These are phyloP conservation scores for Lytechinus pictus DNA, from an alignment of 35 echinoderm and acorn worm species.

Conservation along the genomic window DNA sequence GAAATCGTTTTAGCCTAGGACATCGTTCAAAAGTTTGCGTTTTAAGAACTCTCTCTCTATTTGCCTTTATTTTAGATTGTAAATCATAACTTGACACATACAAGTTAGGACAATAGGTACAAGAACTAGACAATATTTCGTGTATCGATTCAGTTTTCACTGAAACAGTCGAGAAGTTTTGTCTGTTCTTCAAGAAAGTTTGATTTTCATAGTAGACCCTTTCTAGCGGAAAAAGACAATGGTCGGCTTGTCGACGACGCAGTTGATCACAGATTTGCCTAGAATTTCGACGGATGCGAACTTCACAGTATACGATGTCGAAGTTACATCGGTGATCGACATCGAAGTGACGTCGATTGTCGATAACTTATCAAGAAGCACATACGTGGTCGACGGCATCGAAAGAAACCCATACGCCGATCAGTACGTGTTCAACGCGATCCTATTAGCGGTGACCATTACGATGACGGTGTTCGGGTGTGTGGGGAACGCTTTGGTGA, in stretches of 20 bases:
- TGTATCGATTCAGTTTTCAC: background rate
- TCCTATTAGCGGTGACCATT: conserved; percentile 23
- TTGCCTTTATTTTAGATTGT: background rate
- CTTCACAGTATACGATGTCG: background rate
- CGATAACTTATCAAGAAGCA: background rate
- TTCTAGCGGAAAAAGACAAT: background rate
- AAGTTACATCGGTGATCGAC: background rate
- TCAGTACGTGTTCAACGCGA: conserved; percentile 25
- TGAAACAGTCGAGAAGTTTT: background rate
- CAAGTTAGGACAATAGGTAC: background rate
- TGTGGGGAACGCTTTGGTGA: conserved; percentile 53
- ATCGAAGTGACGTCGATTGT: background rate
- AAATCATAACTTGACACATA: background rate
- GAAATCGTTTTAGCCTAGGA: too few species aligned
- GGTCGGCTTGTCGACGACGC: background rate
- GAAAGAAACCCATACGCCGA: conserved; percentile 20
- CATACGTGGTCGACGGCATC: background rate
- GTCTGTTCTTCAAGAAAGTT: background rate
- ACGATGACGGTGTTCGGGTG: conserved; percentile 25
- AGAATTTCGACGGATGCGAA: background rate
- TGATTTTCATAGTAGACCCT: background rate
- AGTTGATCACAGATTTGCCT: background rate
- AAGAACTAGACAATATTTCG: background rate
- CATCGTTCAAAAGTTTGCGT: too few species aligned
- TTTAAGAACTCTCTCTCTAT: background rate